These are phyloP conservation scores for Nothobranchius furzeri DNA, from an alignment of 2,113 vertebrate genomes.

Conservation along the genomic window DNA sequence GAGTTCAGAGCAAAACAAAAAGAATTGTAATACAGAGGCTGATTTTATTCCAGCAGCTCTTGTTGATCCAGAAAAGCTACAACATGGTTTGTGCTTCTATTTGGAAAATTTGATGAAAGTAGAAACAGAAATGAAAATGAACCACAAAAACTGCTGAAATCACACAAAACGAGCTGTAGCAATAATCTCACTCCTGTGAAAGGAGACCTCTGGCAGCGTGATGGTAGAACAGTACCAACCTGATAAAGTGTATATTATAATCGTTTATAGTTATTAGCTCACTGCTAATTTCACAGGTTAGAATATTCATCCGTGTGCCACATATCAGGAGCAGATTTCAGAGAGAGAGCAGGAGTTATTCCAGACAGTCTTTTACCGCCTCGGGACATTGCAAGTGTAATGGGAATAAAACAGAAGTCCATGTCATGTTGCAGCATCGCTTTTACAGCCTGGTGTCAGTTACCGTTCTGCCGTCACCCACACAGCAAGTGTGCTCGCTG, in stretches of 20 bases:
- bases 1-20: conserved; percentile 20
- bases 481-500: conserved; percentile 59
- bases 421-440: conserved; percentile 52
- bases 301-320: background rate
- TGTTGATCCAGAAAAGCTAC: conserved; percentile 9
- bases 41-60: conserved; percentile 23
- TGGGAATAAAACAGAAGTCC: conserved; percentile 47
- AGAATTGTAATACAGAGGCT: conserved; percentile 4
- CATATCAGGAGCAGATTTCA: background rate
- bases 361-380: background rate
- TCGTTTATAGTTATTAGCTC: background rate
- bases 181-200: background rate
- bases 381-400: conserved; percentile 11
- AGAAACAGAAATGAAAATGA: conserved; percentile 4
- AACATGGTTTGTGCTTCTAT: background rate
- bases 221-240: background rate
- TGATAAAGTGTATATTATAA: background rate
- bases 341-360: background rate
- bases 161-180: background rate
- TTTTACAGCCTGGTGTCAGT: conserved; percentile 39
- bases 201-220: too few relatives aligned
- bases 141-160: conserved; percentile 2
- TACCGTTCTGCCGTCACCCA: conserved; percentile 44
- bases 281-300: background rate
- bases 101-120: background rate